phyloP scores from a whole-genome alignment of 30 jellyfish, hydroid and myxozoan species.

The Aurelia aurita complex sp. Pacific region DNA sequence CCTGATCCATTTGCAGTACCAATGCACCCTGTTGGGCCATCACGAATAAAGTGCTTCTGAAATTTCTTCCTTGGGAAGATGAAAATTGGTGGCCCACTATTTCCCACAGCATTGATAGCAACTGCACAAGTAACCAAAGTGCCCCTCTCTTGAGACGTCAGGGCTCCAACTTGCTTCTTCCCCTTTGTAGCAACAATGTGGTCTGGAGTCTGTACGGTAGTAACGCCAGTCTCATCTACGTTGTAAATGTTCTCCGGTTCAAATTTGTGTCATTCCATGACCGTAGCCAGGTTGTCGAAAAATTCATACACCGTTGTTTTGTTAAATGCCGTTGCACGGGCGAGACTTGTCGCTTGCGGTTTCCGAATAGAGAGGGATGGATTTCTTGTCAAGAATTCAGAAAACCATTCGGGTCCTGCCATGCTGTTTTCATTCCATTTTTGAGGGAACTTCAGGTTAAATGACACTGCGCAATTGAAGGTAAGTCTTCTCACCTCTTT shows the following conservation, averaged over 20 bases:
- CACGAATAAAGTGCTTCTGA: slow-evolving; percentile 43
- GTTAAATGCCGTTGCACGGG: slow-evolving; percentile 31
- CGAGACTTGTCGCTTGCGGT: slow-evolving; percentile 59
- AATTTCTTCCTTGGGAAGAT: slow-evolving; percentile 58
- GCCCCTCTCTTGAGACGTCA: slow-evolving; percentile 64
- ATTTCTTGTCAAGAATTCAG: slow-evolving; percentile 28
- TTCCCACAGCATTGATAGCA: slow-evolving; percentile 56
- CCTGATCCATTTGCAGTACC: slow-evolving; percentile 54
- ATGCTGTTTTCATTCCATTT: slow-evolving; percentile 13
- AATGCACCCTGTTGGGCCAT: slow-evolving; percentile 60
- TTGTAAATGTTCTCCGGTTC: slow-evolving; percentile 33
- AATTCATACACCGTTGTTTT: slow-evolving; percentile 17
- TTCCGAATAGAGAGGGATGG: slow-evolving; percentile 26
- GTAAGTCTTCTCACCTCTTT: too few relatives aligned
- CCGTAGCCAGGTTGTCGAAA: slow-evolving; percentile 25
- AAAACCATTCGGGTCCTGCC: slow-evolving; percentile 63
- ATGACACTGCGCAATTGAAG: too few relatives aligned
- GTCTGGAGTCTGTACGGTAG: slow-evolving; percentile 45
- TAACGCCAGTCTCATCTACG: slow-evolving; percentile 54
- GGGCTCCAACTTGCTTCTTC: slow-evolving; percentile 64
- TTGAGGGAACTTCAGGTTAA: slow-evolving; percentile 10
- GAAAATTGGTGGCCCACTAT: slow-evolving; percentile 59
- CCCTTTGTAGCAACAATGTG: slow-evolving; percentile 50
- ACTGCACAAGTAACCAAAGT: slow-evolving; percentile 42
- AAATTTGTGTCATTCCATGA: slow-evolving; percentile 15